A percentile compares a stretch with the other conserved stretches of the same genome.
These are phyloP conservation scores for Takifugu rubripes DNA, from an alignment of 2,797 vertebrate species.

Conservation along the genomic window DNA sequence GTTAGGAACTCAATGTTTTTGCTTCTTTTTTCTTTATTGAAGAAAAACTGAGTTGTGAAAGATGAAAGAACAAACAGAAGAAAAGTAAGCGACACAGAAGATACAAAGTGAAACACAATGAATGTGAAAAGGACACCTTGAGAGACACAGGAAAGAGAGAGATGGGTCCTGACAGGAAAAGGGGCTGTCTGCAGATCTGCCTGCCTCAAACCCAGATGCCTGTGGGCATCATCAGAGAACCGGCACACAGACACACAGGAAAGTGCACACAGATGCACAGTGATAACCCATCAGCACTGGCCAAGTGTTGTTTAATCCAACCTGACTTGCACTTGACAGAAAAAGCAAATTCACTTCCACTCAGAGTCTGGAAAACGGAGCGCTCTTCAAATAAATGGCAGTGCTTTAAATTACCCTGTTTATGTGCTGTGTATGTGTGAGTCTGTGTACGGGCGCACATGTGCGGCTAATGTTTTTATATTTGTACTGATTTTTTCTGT, in stretches of 20 bases:
- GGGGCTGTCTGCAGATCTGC: conserved; percentile 62
- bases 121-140: conserved; percentile 55
- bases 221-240: conserved; percentile 59
- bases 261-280: conserved; percentile 52
- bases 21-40: no score
- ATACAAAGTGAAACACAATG: conserved; percentile 41
- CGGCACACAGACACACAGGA: conserved; percentile 29
- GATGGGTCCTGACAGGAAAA: conserved; percentile 65
- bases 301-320: conserved; percentile 78
- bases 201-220: conserved; percentile 61
- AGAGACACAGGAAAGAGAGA: conserved; percentile 45
- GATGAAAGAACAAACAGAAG: neutral
- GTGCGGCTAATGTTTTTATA: conserved; percentile 58
- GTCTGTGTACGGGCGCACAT: conserved; percentile 26
- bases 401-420: conserved; percentile 62
- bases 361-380: conserved; percentile 72
- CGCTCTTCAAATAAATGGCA: conserved; percentile 78
- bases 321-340: conserved; percentile 77
- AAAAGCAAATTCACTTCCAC: conserved; percentile 80
- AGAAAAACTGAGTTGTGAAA: neutral
- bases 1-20: no score
- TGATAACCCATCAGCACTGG: conserved; percentile 73
- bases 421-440: conserved; percentile 26
- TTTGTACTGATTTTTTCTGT: conserved; percentile 57
- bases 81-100: conserved; percentile 8